Conservation (phyloP, 2,797 vertebrate species). For the Streptopelia turtur region DNA sequence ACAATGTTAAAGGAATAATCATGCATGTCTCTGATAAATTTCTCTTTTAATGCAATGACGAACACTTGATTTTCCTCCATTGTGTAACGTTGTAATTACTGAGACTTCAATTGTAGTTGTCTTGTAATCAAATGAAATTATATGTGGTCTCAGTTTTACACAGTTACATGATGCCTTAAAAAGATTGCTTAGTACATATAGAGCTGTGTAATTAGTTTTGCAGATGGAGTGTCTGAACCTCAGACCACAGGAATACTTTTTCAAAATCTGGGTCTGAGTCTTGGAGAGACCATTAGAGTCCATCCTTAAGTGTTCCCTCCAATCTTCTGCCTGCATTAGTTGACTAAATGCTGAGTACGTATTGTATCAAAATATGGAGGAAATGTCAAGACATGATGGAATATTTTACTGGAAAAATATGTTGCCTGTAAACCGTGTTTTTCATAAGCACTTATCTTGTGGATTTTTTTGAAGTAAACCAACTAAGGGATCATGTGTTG, state of each 20-base stretch:
- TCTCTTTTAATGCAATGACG: neutral
- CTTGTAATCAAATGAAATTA: neutral
- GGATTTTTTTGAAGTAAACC: neutral
- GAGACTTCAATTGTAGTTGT: neutral
- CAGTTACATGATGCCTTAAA: neutral
- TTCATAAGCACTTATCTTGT: neutral
- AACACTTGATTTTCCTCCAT: neutral
- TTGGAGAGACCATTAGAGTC: neutral
- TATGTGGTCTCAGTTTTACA: neutral
- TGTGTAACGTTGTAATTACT: neutral
- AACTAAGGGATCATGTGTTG: neutral
- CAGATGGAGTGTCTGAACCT: neutral
- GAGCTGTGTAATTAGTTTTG: neutral
- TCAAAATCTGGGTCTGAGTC: neutral
- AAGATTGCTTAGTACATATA: neutral
- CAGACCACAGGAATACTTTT: neutral
- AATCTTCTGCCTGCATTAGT: neutral
- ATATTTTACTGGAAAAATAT: neutral
- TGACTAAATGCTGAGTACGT: neutral
- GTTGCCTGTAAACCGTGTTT: neutral
- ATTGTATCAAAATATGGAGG: neutral
- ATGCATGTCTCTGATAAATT: neutral
- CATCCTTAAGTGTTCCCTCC: neutral
- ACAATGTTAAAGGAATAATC: neutral
- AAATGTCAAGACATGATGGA: neutral